Base-by-base conservation (phyloP, 1,140 invertebrate species). In the Drosophila rhopaloa region DNA sequence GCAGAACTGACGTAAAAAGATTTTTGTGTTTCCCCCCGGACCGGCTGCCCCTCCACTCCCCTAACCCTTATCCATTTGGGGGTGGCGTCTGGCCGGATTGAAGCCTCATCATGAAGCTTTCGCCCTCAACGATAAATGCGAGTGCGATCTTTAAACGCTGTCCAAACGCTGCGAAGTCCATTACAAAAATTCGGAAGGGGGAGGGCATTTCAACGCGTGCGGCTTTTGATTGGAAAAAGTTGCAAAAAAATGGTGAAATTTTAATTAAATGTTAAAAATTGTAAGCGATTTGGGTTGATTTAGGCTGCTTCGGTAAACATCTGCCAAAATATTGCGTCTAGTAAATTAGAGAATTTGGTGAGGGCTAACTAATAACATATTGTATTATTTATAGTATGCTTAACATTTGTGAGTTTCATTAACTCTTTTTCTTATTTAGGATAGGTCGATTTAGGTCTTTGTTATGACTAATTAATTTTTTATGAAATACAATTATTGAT, bases 1-100 rank as follows among this genome's bases (percentile, higher is more conserved):
- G 83, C 89, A 91, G 88, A 91, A 91, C 88, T 88, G 89, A 91
- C 84, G 79, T 85, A 84, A 90, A 90, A 90, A 90, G 86, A 90
- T 90, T 90, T 90, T 75, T 89, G 74, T 68, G 59, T 62, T 76
- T 74, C 46, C 57, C 58, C 46, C 58, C 46, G 54, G 46, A 56
- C 43, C 29, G 27, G 19, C 10, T 38, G n/a, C 16, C 10, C 40
- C 32, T 10, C 16, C 29, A 13, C 24, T 2, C n/a, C 29, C 27
- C 14, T 10, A 0, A 3, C 6, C 29, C 54, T 8, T 4, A 27
- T 19, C 50, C 47, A 10, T n/a, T 14, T 29, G 65, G 74, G 74
- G 74, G 51, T 61, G 74, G 65, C 68, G 68, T 71, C 68, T 71
- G 68, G 68, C 41, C 38, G 68, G 53, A 71, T 71, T 71, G 68